A percentile compares a stretch with the other conserved stretches of the same genome.
Conservation (phyloP, 2,888 invertebrate genomes). For the Rapana venosa region DNA sequence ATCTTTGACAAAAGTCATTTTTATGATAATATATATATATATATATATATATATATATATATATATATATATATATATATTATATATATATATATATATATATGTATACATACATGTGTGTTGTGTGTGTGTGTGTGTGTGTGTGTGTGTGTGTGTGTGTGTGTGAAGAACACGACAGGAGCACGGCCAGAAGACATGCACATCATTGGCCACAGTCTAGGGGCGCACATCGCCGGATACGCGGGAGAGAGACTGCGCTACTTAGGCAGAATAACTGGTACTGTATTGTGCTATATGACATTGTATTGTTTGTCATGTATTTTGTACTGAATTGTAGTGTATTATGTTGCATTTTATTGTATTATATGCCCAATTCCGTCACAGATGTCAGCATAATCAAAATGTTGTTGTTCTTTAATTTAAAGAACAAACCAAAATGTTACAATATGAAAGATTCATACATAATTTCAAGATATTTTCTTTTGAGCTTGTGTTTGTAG, state of each 20-base stretch:
- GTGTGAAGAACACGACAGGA: constrained; percentile 33
- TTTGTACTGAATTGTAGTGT: not conserved
- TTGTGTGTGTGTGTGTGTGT: not conserved
- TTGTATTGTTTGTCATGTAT: not conserved
- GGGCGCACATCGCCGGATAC: constrained; percentile 92
- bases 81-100: not conserved
- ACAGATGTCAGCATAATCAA: no score
- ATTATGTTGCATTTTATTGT: not conserved
- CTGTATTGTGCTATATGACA: not conserved
- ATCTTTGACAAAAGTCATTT: no score
- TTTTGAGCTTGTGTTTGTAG: no score
- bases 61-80: no score
- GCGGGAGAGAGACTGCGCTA: constrained; percentile 84
- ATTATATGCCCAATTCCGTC: not conserved
- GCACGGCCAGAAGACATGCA: constrained; percentile 80
- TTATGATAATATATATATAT: not conserved
- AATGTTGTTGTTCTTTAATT: no score
- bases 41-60: not conserved
- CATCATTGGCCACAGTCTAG: constrained; percentile 92
- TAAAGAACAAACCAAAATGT: no score
- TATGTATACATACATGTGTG: not conserved
- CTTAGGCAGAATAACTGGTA: constrained; percentile 76
- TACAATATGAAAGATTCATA: no score
- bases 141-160: not conserved
- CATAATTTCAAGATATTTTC: no score